A percentile compares a stretch with the other conserved stretches of the same genome.
phyloP scores from a whole-genome alignment of 2,797 vertebrate genomes.

The Sebastes minor region DNA sequence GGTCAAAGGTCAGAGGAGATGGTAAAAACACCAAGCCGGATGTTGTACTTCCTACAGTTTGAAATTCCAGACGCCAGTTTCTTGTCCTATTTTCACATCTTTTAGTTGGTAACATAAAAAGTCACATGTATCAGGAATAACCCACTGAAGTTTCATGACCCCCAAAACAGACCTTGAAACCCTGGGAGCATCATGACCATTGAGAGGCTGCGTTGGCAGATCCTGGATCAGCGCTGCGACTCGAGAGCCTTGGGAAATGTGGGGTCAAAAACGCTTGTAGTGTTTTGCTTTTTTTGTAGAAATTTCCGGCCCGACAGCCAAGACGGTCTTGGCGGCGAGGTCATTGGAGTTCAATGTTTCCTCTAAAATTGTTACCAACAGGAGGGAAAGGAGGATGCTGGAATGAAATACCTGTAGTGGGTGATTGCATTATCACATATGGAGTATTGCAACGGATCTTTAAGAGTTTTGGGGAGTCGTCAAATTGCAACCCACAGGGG shows the following conservation, averaged over 20 bases:
- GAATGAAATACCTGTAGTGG: slow-evolving; percentile 63
- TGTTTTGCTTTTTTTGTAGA: slow-evolving; percentile 49
- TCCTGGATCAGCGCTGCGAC: slow-evolving; percentile 63
- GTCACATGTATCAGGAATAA: slow-evolving; percentile 41
- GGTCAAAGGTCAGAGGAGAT: slow-evolving; percentile 30
- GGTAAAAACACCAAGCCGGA: slow-evolving; percentile 14
- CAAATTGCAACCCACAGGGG: slow-evolving; percentile 31
- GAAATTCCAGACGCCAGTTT: slow-evolving; percentile 29
- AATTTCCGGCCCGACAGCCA: slow-evolving; percentile 50
- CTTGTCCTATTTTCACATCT: slow-evolving; percentile 40
- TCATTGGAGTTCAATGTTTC: slow-evolving; percentile 72
- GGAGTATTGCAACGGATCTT: slow-evolving; percentile 64
- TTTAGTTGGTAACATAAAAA: slow-evolving; percentile 35
- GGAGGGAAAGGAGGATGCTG: slow-evolving; percentile 46
- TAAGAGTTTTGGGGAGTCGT: slow-evolving; percentile 36
- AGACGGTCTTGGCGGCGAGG: slow-evolving; percentile 37
- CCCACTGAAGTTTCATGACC: not conserved
- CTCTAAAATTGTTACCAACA: slow-evolving; percentile 63
- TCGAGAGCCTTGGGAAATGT: slow-evolving; percentile 56
- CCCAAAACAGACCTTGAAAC: slow-evolving; percentile 25
- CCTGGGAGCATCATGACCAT: slow-evolving; percentile 11
- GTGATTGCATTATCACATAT: slow-evolving; percentile 48
- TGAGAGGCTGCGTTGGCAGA: slow-evolving; percentile 23
- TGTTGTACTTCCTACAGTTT: slow-evolving; percentile 26
- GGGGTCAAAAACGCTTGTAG: slow-evolving; percentile 65